A percentile compares a stretch with the other conserved stretches of the same genome.
These are phyloP conservation scores for Epinephelus malabaricus DNA, from an alignment of 2,797 vertebrate species.

Conservation along the genomic window DNA sequence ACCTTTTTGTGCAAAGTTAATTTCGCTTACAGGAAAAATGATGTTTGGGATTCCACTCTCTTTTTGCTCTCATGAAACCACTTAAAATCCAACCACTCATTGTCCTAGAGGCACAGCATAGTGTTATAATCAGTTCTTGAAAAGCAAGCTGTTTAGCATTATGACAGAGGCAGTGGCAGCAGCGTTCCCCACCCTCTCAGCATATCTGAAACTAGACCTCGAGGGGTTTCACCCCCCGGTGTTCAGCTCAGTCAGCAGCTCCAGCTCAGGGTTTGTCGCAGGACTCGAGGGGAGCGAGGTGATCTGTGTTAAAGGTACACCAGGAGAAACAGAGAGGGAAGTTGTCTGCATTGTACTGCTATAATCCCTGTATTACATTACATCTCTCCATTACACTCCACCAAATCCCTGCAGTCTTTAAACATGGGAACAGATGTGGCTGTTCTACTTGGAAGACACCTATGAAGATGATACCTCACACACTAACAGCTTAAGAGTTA, in stretches of 20 bases:
- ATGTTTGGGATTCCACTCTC: background rate
- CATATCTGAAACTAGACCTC: constrained; percentile 33
- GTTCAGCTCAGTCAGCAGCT: constrained; percentile 46
- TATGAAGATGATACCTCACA: background rate
- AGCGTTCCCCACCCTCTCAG: constrained; percentile 15
- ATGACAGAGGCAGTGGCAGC: background rate
- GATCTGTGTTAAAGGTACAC: constrained; percentile 23
- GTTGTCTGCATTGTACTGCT: constrained; percentile 10
- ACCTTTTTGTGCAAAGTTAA: background rate
- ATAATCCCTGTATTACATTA: constrained; percentile 38
- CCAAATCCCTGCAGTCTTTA: constrained; percentile 20
- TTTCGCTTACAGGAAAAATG: background rate
- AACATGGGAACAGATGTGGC: constrained; percentile 31
- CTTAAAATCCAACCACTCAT: background rate
- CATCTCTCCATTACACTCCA: constrained; percentile 44
- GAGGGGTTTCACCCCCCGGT: background rate
- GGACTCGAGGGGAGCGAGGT: constrained; percentile 15
- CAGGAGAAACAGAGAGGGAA: background rate
- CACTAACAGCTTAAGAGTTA: background rate
- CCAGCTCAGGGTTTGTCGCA: background rate
- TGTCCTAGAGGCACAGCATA: background rate
- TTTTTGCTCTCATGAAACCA: background rate
- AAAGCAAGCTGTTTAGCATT: background rate
- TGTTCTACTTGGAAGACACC: constrained; percentile 11
- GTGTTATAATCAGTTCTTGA: background rate